A percentile compares a stretch with the other conserved stretches of the same genome.
phyloP scores from a whole-genome alignment of 2,113 vertebrate genomes.

The Sisor rabdophorus region DNA sequence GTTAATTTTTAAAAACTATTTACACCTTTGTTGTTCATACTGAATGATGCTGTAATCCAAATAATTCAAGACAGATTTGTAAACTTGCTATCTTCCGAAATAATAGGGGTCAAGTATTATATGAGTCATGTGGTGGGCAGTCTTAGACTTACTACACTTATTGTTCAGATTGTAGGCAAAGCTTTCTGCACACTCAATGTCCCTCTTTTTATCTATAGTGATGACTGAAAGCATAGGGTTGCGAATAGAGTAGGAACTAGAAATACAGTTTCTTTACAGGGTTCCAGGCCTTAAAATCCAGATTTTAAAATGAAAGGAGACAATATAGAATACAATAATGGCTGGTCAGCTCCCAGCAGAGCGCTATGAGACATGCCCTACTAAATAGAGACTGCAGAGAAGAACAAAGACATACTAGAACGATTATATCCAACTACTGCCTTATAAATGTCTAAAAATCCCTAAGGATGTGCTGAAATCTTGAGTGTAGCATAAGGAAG shows the following conservation, averaged over 20 bases:
- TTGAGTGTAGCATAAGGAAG: background rate
- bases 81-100: background rate
- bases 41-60: background rate
- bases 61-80: background rate
- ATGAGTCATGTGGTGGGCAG: background rate
- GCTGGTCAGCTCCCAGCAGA: background rate
- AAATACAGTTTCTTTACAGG: background rate
- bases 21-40: background rate
- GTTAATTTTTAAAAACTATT: background rate
- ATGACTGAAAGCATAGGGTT: background rate
- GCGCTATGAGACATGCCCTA: background rate
- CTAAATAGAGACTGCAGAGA: background rate
- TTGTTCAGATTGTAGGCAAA: background rate
- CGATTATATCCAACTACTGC: background rate
- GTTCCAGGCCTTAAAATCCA: slow-evolving; percentile 1
- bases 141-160: background rate
- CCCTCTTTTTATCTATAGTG: background rate
- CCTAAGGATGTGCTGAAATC: background rate
- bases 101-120: background rate
- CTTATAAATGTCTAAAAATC: background rate
- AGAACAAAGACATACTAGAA: background rate
- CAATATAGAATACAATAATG: slow-evolving; percentile 5
- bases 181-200: background rate
- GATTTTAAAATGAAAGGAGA: background rate
- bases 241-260: background rate